A percentile compares a stretch with the other conserved stretches of the same genome.
These are phyloP conservation scores for Sphaerophoria taeniata DNA, from an alignment of 2,888 invertebrate species.

Conservation along the genomic window DNA sequence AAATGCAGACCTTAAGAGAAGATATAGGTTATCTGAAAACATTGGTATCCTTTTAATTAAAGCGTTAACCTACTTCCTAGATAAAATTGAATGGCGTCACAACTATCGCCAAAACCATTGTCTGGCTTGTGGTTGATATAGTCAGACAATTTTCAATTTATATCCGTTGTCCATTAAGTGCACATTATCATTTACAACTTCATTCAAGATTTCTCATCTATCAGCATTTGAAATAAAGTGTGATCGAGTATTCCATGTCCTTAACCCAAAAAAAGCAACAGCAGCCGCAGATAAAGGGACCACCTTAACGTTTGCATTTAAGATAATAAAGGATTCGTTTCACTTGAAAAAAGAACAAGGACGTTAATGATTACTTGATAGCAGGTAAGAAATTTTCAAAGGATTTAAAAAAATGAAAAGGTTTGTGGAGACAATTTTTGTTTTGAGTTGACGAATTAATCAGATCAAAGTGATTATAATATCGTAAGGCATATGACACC, in stretches of 20 bases:
- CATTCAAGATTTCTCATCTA: constrained; percentile 56
- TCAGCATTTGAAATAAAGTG: constrained; percentile 25
- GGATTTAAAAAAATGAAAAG: neutral
- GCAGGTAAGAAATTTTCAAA: neutral
- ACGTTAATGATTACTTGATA: neutral
- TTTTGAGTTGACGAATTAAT: neutral
- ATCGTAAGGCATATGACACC: too few species aligned
- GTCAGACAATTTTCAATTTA: constrained; percentile 33
- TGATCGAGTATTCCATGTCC: neutral
- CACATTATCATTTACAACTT: constrained; percentile 68
- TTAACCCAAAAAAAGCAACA: constrained; percentile 20
- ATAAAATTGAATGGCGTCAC: constrained; percentile 65
- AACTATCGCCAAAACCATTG: constrained; percentile 55
- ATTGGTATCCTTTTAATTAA: constrained; percentile 72
- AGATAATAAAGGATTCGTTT: constrained; percentile 19
- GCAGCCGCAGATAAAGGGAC: constrained; percentile 57
- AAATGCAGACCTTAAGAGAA: too few species aligned
- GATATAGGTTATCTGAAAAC: constrained; percentile 40
- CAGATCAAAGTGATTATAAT: too few species aligned
- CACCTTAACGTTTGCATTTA: constrained; percentile 55
- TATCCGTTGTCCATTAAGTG: constrained; percentile 47
- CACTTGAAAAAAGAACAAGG: neutral
- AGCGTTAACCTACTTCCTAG: constrained; percentile 69
- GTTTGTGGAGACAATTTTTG: neutral
- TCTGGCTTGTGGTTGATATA: constrained; percentile 62